Conservation (phyloP, 1,140 invertebrate species). For the Drosophila baimaii region DNA sequence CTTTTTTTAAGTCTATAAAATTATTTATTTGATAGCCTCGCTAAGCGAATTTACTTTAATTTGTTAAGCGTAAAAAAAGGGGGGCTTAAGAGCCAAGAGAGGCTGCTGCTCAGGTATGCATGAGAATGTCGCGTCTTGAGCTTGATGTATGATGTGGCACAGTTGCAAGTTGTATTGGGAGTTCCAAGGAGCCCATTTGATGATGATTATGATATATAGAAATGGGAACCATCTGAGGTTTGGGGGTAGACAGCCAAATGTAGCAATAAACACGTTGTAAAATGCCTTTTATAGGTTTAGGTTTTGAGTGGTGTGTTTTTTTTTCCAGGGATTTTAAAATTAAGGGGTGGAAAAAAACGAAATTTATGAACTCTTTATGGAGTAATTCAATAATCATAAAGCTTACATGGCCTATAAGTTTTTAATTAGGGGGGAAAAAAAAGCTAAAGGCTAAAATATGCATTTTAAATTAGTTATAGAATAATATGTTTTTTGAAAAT, state of each 20-base stretch:
- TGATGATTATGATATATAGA: constrained; percentile 51
- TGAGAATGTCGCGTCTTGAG: constrained; percentile 51
- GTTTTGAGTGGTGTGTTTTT: background rate
- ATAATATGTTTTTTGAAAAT: background rate
- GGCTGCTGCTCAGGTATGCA: constrained; percentile 71
- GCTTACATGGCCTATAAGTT: background rate
- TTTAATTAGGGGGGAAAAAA: background rate
- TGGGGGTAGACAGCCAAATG: background rate
- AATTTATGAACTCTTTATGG: constrained; percentile 4
- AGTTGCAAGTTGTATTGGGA: constrained; percentile 56
- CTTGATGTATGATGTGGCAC: constrained; percentile 80
- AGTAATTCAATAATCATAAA: constrained; percentile 4
- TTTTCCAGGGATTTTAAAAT: background rate
- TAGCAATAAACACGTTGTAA: constrained; percentile 40
- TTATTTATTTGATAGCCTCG: constrained; percentile 73
- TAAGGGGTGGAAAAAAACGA: background rate
- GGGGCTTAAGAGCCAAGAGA: background rate
- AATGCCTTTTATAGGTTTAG: constrained; percentile 25
- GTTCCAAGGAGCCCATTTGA: constrained; percentile 23
- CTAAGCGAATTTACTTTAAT: constrained; percentile 80
- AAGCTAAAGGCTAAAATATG: background rate
- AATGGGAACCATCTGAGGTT: constrained; percentile 3
- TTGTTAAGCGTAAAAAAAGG: constrained; percentile 47
- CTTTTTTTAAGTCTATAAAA: constrained; percentile 54
- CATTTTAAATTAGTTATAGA: background rate